Conservation (phyloP, 2,113 vertebrate genomes). For the Ibidorhyncha struthersii region DNA sequence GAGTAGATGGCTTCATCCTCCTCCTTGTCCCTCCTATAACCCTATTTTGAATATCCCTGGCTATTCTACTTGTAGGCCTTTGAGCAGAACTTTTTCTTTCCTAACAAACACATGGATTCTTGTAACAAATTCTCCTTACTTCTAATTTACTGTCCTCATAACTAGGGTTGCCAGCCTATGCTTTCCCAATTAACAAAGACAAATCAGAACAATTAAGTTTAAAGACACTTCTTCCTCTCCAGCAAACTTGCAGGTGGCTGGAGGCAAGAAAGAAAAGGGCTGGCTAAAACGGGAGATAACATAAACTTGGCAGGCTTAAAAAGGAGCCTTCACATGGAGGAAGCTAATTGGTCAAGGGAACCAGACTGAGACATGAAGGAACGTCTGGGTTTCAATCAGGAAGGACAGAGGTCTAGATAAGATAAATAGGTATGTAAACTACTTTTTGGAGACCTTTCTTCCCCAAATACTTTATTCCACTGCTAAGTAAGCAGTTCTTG, state of each 20-base stretch:
- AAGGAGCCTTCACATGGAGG: neutral
- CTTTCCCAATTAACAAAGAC: neutral
- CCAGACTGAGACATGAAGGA: neutral
- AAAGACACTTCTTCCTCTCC: neutral
- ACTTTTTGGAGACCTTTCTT: neutral
- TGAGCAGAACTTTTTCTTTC: neutral
- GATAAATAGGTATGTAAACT: neutral
- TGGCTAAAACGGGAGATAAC: neutral
- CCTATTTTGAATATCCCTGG: neutral
- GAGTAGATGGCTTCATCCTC: neutral
- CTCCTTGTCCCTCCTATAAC: neutral
- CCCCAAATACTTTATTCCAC: neutral
- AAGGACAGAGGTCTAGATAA: neutral
- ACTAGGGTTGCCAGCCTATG: neutral
- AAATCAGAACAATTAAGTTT: neutral
- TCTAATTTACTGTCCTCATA: neutral
- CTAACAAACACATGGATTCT: neutral
- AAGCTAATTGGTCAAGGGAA: neutral
- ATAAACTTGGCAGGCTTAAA: neutral
- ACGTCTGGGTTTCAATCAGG: neutral
- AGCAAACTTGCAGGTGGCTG: neutral
- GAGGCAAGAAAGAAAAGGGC: neutral
- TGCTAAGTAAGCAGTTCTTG: neutral
- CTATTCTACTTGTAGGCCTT: neutral
- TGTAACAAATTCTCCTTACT: neutral